Conservation (phyloP, 2,113 vertebrate species). For the Apodemus speciosus region DNA sequence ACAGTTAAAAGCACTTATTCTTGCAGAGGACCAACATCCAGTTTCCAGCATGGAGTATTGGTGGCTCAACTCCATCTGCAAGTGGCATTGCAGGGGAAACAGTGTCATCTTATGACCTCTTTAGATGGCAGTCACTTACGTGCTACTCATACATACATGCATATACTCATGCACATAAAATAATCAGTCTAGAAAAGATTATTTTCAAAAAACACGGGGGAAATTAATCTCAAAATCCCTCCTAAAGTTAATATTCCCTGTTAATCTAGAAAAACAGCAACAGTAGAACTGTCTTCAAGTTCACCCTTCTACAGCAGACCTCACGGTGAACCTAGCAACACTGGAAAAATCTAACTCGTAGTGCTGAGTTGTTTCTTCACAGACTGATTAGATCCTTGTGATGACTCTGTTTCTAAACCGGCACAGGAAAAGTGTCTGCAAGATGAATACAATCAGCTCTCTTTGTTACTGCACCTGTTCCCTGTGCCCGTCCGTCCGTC, state of each 20-base stretch:
- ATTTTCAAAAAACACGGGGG: background rate
- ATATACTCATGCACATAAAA: background rate
- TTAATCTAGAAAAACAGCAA: background rate
- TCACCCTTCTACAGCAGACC: background rate
- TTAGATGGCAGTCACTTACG: background rate
- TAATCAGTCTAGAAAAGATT: background rate
- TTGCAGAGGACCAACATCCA: too few species aligned
- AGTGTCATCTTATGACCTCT: background rate
- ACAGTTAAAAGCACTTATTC: background rate
- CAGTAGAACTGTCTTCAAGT: background rate
- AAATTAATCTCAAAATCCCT: background rate
- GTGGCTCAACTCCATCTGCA: background rate
- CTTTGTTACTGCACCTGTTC: background rate
- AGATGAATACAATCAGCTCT: background rate
- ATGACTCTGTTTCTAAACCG: background rate
- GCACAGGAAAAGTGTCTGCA: background rate
- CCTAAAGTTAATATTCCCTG: background rate
- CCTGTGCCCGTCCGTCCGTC: background rate
- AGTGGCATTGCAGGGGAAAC: too few species aligned
- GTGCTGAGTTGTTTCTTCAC: background rate
- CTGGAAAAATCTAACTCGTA: background rate
- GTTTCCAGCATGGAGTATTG: background rate
- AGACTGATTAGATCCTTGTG: background rate
- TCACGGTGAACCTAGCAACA: background rate
- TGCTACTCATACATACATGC: too few species aligned